These are phyloP conservation scores for Anguilla obscura DNA, from an alignment of 2,797 vertebrate genomes.

Conservation along the genomic window DNA sequence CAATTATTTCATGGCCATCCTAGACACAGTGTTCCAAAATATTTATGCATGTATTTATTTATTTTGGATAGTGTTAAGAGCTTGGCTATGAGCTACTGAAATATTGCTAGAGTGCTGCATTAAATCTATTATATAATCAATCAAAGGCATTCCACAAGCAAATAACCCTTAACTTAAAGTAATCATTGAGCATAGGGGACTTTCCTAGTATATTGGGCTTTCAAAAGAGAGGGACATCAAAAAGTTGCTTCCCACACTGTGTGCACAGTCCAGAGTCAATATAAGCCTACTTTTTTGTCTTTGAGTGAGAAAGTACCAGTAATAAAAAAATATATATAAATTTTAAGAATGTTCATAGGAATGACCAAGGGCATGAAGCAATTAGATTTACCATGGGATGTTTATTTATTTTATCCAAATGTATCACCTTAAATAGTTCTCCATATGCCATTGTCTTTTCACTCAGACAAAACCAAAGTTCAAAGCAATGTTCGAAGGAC, in stretches of 20 bases:
- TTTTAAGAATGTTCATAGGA: background rate
- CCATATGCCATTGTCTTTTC: background rate
- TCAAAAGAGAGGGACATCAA: slow-evolving; percentile 12
- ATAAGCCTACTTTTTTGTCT: background rate
- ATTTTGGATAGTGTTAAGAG: slow-evolving; percentile 63
- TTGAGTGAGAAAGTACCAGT: background rate
- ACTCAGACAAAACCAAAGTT: background rate
- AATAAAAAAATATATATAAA: background rate
- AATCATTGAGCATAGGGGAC: slow-evolving; percentile 68
- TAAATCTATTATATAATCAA: slow-evolving; percentile 79
- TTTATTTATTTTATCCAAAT: background rate
- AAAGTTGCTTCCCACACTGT: background rate
- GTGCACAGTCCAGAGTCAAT: background rate
- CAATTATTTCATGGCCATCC: slow-evolving; percentile 55
- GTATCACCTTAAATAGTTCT: background rate
- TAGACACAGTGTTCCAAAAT: slow-evolving; percentile 61
- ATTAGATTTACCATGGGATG: background rate
- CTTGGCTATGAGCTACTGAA: slow-evolving; percentile 66
- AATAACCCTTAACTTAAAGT: slow-evolving; percentile 67
- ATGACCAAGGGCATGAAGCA: background rate
- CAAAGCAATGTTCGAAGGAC: background rate
- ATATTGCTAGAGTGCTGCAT: slow-evolving; percentile 78
- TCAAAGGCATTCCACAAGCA: slow-evolving; percentile 72
- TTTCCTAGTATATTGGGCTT: slow-evolving; percentile 22
- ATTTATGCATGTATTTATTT: slow-evolving; percentile 32